Conservation (phyloP, 2,113 vertebrate genomes). For the Natator depressus region DNA sequence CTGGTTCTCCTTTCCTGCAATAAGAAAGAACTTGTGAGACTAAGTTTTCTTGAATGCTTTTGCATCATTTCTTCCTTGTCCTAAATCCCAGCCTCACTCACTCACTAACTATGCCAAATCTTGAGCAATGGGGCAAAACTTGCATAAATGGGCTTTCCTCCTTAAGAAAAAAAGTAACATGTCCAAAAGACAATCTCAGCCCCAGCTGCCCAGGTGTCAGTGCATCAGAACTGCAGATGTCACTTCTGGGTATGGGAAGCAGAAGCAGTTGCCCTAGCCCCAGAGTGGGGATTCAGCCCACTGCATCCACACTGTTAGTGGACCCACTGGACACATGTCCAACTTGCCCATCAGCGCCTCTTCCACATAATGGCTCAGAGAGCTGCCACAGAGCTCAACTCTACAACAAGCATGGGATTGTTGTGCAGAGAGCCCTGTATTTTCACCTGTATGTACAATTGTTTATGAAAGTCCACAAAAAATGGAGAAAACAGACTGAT, state of each 20-base stretch:
- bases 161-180: neutral
- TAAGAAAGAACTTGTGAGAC: neutral
- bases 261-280: fast-evolving
- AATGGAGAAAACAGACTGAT: neutral
- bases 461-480: neutral
- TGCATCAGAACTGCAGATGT: neutral
- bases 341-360: neutral
- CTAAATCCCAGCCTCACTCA: neutral
- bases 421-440: neutral
- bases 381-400: neutral
- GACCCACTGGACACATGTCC: neutral
- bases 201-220: neutral
- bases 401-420: neutral
- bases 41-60: neutral
- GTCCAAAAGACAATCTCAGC: neutral
- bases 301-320: neutral
- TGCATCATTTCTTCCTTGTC: neutral
- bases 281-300: neutral
- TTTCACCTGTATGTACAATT: neutral
- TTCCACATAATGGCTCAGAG: neutral
- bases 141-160: neutral
- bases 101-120: neutral
- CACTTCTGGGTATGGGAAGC: neutral
- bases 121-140: neutral
- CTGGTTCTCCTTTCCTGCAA: neutral